Conservation (phyloP, 2,797 vertebrate species). For the Acanthopagrus latus region DNA sequence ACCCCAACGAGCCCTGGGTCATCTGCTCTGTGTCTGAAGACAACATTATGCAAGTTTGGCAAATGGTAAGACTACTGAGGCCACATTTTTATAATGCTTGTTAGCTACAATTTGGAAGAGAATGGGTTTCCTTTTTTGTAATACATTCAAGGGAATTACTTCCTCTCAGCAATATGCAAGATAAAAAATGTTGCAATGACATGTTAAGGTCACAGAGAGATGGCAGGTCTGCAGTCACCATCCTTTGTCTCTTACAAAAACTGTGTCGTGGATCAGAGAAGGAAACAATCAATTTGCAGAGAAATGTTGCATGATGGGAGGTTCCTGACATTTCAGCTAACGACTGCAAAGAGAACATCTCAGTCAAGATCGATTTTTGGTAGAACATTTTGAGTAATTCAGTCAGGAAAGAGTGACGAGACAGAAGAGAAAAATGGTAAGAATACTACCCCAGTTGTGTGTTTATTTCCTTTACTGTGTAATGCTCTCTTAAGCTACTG, state of each 20-base stretch:
- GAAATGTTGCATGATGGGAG: neutral
- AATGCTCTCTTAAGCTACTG: neutral
- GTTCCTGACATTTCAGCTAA: conserved; percentile 5
- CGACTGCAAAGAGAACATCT: conserved; percentile 6
- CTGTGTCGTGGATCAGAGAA: neutral
- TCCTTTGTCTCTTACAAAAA: neutral
- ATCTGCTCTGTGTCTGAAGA: conserved; percentile 98
- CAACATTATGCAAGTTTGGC: conserved; percentile 98
- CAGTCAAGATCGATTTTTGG: neutral
- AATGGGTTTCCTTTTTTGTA: neutral
- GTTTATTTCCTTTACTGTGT: neutral
- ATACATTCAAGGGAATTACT: neutral
- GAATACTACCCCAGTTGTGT: neutral
- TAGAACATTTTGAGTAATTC: conserved; percentile 7
- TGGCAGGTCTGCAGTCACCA: neutral
- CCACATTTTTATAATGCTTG: neutral
- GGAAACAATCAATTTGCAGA: neutral
- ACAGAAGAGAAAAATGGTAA: conserved; percentile 6
- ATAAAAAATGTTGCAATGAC: neutral
- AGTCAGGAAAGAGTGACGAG: conserved; percentile 22
- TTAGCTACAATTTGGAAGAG: neutral
- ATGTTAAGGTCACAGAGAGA: neutral
- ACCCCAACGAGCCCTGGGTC: conserved; percentile 97
- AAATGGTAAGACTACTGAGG: conserved; percentile 87
- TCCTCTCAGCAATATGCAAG: neutral